phyloP scores from a whole-genome alignment of 1,140 invertebrate species.

The Microvelia longipes region DNA sequence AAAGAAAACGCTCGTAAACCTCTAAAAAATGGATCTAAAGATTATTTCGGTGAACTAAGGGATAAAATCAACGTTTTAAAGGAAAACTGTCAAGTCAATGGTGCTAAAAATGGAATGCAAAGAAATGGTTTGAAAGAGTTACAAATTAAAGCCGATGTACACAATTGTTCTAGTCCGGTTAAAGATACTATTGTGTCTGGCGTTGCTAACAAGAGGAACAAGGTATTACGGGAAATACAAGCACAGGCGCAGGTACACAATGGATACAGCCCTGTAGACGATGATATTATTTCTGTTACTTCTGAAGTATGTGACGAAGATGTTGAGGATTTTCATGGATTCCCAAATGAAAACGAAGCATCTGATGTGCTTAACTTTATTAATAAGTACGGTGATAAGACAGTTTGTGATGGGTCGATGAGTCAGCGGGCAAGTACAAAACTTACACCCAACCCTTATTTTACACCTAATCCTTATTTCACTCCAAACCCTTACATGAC shows the following conservation, averaged over 20 bases:
- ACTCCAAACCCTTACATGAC: background rate
- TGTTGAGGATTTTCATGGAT: background rate
- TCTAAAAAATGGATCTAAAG: background rate
- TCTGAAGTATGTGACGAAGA: background rate
- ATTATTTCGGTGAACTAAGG: background rate
- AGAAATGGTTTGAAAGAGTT: background rate
- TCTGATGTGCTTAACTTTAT: background rate
- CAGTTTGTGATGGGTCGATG: too few relatives aligned
- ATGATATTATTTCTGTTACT: background rate
- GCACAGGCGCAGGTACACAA: background rate
- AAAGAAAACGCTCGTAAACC: background rate
- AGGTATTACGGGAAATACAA: background rate
- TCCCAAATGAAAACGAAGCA: background rate
- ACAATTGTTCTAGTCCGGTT: background rate
- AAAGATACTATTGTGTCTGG: background rate
- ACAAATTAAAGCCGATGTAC: background rate
- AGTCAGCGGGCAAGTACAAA: too few relatives aligned
- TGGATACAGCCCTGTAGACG: background rate
- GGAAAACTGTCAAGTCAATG: background rate
- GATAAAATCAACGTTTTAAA: background rate
- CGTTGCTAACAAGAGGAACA: too few relatives aligned
- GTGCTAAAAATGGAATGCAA: background rate
- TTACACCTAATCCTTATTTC: background rate
- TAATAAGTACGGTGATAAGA: background rate
- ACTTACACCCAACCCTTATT: background rate